A percentile compares a stretch with the other conserved stretches of the same genome.
Conservation (phyloP, 2,888 invertebrate genomes). For the Epirrhoe tristata region DNA sequence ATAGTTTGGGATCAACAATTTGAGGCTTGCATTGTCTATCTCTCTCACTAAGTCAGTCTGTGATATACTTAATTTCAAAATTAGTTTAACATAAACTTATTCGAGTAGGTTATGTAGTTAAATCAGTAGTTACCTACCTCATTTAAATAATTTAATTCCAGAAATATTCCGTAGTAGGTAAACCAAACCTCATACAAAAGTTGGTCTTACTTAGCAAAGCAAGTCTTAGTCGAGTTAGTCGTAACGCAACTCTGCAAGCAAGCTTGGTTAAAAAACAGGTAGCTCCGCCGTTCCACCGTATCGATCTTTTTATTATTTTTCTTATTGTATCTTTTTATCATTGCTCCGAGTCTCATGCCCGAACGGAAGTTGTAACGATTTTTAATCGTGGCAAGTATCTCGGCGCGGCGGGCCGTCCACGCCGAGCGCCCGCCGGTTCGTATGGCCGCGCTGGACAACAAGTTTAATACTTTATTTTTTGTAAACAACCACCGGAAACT, state of each 20-base stretch:
- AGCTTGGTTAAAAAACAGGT: slow-evolving; percentile 79
- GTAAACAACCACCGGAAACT: slow-evolving; percentile 84
- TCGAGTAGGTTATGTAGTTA: too few relatives aligned
- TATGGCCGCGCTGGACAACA: slow-evolving; percentile 70
- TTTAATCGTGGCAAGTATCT: slow-evolving; percentile 84
- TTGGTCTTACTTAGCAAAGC: neutral
- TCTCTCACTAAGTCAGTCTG: too few relatives aligned
- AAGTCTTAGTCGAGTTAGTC: slow-evolving; percentile 52
- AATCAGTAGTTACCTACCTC: too few relatives aligned
- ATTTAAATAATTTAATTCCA: neutral
- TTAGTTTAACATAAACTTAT: too few relatives aligned
- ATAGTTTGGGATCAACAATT: neutral
- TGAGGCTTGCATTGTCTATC: neutral
- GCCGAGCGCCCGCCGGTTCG: too few relatives aligned
- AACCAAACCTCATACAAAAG: neutral
- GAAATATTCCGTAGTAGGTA: neutral
- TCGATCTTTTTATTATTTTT: slow-evolving; percentile 83
- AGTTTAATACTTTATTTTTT: slow-evolving; percentile 76
- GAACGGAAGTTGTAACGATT: slow-evolving; percentile 85
- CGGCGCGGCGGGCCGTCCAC: slow-evolving; percentile 64
- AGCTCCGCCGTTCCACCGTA: slow-evolving; percentile 77
- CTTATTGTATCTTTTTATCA: slow-evolving; percentile 82
- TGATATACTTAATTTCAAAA: too few relatives aligned
- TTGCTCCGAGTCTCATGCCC: slow-evolving; percentile 70
- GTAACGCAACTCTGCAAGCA: slow-evolving; percentile 55